These are phyloP conservation scores for Emydura subglobosa DNA, from an alignment of 2,113 vertebrate genomes.

Conservation along the genomic window DNA sequence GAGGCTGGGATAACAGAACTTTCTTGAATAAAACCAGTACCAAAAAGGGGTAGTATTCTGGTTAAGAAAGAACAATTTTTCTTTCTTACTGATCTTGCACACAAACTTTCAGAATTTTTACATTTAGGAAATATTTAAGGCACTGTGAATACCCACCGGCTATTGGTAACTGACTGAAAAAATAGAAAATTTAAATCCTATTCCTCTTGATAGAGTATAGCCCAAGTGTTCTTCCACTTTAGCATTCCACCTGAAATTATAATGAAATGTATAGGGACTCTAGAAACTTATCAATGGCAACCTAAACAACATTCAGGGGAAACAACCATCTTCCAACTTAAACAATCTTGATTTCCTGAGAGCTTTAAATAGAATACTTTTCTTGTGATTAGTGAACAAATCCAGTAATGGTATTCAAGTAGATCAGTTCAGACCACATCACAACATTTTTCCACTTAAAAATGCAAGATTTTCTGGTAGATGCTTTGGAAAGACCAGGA, in stretches of 20 bases:
- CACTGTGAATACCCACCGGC: not conserved
- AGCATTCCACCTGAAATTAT: not conserved
- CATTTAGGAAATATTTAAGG: not conserved
- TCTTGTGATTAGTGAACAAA: slow-evolving; percentile 1
- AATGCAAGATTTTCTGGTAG: not conserved
- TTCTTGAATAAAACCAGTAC: not conserved
- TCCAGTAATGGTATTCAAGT: not conserved
- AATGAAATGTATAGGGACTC: not conserved
- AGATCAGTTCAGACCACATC: not conserved
- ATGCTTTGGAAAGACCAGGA: too few species aligned
- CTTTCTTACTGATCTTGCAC: fast-evolving
- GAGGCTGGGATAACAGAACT: not conserved
- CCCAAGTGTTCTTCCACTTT: not conserved
- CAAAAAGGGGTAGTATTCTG: not conserved
- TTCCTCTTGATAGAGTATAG: not conserved
- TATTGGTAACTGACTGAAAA: not conserved
- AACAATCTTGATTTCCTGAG: not conserved
- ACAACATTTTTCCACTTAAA: not conserved
- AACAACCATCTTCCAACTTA: not conserved
- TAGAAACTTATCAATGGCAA: slow-evolving; percentile 20
- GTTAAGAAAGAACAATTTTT: not conserved
- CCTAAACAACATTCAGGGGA: not conserved
- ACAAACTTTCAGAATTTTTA: not conserved
- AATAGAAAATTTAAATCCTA: not conserved
- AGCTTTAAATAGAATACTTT: slow-evolving; percentile 3